Base-by-base conservation (phyloP, 1,140 invertebrate genomes). In the Anadara kagoshimensis region DNA sequence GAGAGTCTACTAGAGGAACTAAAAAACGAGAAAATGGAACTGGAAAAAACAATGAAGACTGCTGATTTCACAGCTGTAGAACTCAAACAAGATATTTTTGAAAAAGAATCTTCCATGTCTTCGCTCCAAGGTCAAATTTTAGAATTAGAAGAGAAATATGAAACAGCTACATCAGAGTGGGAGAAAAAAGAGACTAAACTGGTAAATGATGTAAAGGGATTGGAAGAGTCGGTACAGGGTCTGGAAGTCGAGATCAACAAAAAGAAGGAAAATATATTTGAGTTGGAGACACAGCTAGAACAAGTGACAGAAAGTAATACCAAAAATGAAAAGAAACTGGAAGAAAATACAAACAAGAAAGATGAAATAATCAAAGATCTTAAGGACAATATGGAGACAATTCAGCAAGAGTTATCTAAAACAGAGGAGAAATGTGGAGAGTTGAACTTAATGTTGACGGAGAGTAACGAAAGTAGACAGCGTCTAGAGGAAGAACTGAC, bases 221-320 rank as follows among this genome's bases (percentile, higher is more conserved):
- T 56, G 11, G 24, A 59, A 26, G 56, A 58, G 41, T 54, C 45
- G 11, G 1, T 73, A 0, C 45, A 26, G n/a, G n/a, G 1, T 7
- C 16, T 53, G 5, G 57, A 22, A 24, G 44, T 16, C 3, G 66
- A 62, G 5, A 10, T 74, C 2, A 53, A 63, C 11, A 36, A 68
- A 64, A 62, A 69, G 36, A 47, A 64, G 43, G 65, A 68, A 47
- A 56, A n/a, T 7, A 36, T 67, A 62, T 68, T 68, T 62, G 59
- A 47, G 63, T 16, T 63, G 0, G 49, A 68, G 49, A 64, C 65
- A 41, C 36, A 56, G 36, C 22, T 64, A 5, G 72, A 74, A 58
- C 22, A 29, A 49, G 29, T 68, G 58, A 62, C n/a, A 41, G 12
- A 43, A 49, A 59, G 64, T 43, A 41, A 53, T 11, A 1, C 16